Base-by-base conservation (phyloP, 1,140 invertebrate genomes). In the Drosophila kohkoa region DNA sequence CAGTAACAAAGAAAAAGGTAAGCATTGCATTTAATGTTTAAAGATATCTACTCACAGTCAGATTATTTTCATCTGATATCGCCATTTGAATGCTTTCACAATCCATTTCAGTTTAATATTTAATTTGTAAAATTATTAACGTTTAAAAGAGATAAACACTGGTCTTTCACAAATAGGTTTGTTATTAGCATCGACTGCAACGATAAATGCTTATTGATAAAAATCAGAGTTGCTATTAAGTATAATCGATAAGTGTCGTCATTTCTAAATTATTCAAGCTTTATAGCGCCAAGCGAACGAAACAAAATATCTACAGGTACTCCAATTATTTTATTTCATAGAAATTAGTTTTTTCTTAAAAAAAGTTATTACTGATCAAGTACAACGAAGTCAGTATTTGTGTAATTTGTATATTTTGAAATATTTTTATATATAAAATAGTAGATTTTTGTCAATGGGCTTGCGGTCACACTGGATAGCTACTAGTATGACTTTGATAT, bases 21-120 rank as follows among this genome's bases (percentile, higher is more conserved):
- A 35, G 32, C 28, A 16, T 13, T 20, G 15, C 28, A 15, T 25
- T 20, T 38, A 4, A 10, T 43, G 2, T 0, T 8, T 8, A 16
- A 7, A 69, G 46, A 13, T 5, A 20, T n/a, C 35, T 38, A 64
- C 73, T 15, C 51, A 77, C 75, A 10, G 70, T 78, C 32, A 49
- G 8, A 15, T 77, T 65, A 32, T 46, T 48, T 49, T 77, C 75
- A 16, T 77, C 75, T 16, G 64, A 25, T 41, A 77, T 77, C 20
- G 75, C 75, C 75, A 77, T 77, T 69, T 77, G 75, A 28, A 75
- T 77, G 41, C 75, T 77, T 20, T 74, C 71, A 16, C 64, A 69
- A 46, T 77, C 75, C 75, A 77, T 77, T 5, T 1, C 49, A n/a
- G 15, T 55, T 55, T 5, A 35, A 7, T 15, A 32, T 45, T 25